These are phyloP conservation scores for Agonopterix heracliana DNA, from an alignment of 2,888 invertebrate species.

Conservation along the genomic window DNA sequence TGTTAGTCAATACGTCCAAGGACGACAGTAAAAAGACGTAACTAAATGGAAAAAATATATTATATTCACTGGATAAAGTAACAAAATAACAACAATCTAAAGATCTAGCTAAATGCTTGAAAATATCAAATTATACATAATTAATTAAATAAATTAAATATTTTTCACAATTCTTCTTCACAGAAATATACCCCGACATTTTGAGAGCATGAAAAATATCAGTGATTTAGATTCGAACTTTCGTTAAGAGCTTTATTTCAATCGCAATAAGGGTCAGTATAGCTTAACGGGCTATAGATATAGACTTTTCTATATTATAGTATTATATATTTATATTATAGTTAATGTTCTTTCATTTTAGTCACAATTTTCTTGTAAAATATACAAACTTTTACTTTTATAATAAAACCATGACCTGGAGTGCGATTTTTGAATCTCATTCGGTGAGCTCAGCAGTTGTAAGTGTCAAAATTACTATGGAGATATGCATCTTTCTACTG, in stretches of 20 bases:
- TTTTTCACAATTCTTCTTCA: not conserved
- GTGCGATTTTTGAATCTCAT: too few relatives aligned
- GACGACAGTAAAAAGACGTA: too few relatives aligned
- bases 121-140: not conserved
- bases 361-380: too few relatives aligned
- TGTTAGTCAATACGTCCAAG: not conserved
- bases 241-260: not conserved
- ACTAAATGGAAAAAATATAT: constrained; percentile 48
- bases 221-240: not conserved
- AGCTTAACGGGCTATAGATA: too few relatives aligned
- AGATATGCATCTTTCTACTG: too few relatives aligned
- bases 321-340: too few relatives aligned
- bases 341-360: too few relatives aligned
- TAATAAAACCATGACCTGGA: too few relatives aligned
- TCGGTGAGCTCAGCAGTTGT: too few relatives aligned
- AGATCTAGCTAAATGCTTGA: constrained; percentile 7
- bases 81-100: constrained; percentile 8
- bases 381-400: too few relatives aligned
- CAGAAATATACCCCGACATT: not conserved
- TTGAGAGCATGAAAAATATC: not conserved
- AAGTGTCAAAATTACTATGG: too few relatives aligned
- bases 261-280: not conserved
- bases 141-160: constrained; percentile 2
- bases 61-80: constrained; percentile 34
- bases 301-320: too few relatives aligned